Base-by-base conservation (phyloP, 2,113 vertebrate genomes). In the Phyllostomus hastatus region DNA sequence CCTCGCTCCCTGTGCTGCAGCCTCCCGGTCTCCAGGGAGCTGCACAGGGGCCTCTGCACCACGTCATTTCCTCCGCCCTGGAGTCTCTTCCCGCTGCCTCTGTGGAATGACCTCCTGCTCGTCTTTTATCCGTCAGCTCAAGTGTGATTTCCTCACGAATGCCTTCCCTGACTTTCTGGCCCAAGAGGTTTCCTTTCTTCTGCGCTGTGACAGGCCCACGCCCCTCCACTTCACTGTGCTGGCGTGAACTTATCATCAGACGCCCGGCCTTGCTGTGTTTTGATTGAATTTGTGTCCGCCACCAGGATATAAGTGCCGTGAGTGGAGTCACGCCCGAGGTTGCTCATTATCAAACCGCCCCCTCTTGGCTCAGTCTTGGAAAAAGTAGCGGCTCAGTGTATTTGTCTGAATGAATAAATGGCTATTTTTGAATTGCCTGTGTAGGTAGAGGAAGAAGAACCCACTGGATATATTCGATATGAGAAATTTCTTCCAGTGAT, bases 401-500 rank as follows among this genome's bases (percentile, higher is more conserved):
- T 73, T 64, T 91, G 22, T 43, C 85, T 41, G 73, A 96, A 14
- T 88, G 75, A 91, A 9, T 91, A 82, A 82, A 28, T 76, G 66
- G 43, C 4, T 26, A 26, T 94, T 82, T 52, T 95, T 64, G 93
- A 24, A 19, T 96, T 98, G 88, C 93, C 33, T 95, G 91, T 98
- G 94, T 98, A 99, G 99, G 97, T 99, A 50, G 99, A 99, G 95
- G 99, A 99, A 95, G 99, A 99, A 97, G 99, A 99, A 96, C 98
- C 98, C 0, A 98, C 98, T 10, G 99, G 99, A 70, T 99, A 98
- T 31, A 92, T 99, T 96, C 98, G 98, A 94, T 98, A 98, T 91
- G 99, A 99, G 97, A 99, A 98, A 91, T 99, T 99, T 98, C 99
- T 99, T 88, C 99, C 99, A 33, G 98, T 98, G 94, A 99, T 99